Evolutionary conservation across 2,113 vertebrate species (phyloP).

Genomic region (Anarhynchus alexandrinus): DNA sequence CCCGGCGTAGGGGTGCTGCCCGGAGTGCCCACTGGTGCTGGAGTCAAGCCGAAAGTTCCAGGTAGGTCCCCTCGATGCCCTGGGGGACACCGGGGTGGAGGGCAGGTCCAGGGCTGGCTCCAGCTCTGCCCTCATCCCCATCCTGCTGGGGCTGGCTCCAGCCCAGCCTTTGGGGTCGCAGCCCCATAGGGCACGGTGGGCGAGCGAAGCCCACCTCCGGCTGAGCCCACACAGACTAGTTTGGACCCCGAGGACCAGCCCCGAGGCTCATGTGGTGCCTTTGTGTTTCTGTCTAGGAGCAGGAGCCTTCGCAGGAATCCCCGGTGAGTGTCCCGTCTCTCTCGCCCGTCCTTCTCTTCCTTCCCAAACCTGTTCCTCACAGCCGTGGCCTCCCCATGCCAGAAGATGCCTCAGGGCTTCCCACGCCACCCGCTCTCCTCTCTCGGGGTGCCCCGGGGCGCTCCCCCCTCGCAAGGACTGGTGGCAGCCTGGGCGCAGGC

Average conservation of each 20-base stretch:
- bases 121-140: not conserved
- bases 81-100: not conserved
- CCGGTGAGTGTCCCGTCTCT: conserved; percentile 53
- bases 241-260: not conserved
- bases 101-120: not conserved
- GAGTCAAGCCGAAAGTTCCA: conserved; percentile 85
- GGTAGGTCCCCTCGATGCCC: conserved; percentile 25
- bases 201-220: accelerated
- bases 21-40: conserved; percentile 88
- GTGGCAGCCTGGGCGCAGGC: not conserved
- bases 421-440: not conserved
- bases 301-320: conserved; percentile 76
- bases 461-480: not conserved
- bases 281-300: conserved; percentile 40
- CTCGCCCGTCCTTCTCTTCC: not conserved
- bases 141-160: not conserved
- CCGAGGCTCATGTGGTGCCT: not conserved
- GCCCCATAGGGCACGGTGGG: not conserved
- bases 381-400: not conserved
- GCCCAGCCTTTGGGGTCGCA: not conserved
- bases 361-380: conserved; percentile 1
- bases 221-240: not conserved
- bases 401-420: conserved; percentile 20
- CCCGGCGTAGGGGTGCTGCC: conserved; percentile 88
- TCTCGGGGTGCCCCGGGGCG: not conserved